Base-by-base conservation (phyloP, 2,888 invertebrate genomes). In the Megastigmus dorsalis region DNA sequence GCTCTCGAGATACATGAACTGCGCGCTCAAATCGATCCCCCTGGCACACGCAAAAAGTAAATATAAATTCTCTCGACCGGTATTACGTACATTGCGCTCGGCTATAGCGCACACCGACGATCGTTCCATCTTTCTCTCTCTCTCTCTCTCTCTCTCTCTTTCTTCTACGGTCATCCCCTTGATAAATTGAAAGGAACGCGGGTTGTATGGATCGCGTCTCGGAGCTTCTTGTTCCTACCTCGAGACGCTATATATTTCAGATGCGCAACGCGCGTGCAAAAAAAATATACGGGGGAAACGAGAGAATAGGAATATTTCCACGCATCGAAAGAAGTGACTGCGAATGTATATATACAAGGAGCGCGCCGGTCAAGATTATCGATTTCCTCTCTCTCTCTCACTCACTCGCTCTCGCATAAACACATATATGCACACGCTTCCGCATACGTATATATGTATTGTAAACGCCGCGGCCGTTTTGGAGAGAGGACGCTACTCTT, bases 11-110 rank as follows among this genome's bases (percentile, higher is more conserved):
- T n/a, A n/a, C n/a, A n/a, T n/a, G n/a, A n/a, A n/a, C n/a, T n/a
- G n/a, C n/a, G n/a, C 3, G 60, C 36, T 38, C 15, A 54, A 62
- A 62, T 62, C 62, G 62, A 62, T 62, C 15, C 1, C n/a, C n/a
- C n/a, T n/a, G n/a, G n/a, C n/a, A n/a, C n/a, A n/a, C n/a, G 7
- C 33, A 18, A 62, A 62, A 62, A 48, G 33, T 33, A 62, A 62
- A 62, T 26, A 62, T 20, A 45, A 13, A 33, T 15, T 41, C 10
- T 6, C 6, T 33, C n/a, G n/a, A 7, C 26, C 10, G 41, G 26
- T 26, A 38, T 41, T 41, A 23, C 38, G 9, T 59, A 18, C 9
- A 41, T 7, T 5, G 2, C 4, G 2, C 23, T 20, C 23, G 20
- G 48, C 7, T 48, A 13, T 10, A 13, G 38, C n/a, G n/a, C 13